A percentile compares a stretch with the other conserved stretches of the same genome.
phyloP scores from a whole-genome alignment of 2,797 vertebrate genomes.

The Eidolon dupreanum region DNA sequence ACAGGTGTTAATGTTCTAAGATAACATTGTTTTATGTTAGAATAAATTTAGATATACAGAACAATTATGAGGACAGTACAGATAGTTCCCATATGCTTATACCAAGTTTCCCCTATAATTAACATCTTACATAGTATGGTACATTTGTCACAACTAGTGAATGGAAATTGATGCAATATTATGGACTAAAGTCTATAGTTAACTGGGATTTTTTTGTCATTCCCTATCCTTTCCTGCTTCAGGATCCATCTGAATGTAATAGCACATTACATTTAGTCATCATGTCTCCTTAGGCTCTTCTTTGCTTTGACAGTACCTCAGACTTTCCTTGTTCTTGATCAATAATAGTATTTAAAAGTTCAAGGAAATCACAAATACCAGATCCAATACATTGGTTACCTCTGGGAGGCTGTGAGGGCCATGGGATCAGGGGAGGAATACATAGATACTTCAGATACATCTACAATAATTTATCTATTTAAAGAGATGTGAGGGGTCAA shows the following conservation, averaged over 20 bases:
- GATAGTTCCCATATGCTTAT: background rate
- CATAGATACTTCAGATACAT: background rate
- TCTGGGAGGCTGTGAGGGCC: background rate
- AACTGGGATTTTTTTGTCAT: background rate
- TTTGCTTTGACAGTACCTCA: background rate
- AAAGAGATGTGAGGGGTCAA: background rate
- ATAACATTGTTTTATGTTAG: background rate
- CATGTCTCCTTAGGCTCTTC: background rate
- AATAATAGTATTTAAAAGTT: background rate
- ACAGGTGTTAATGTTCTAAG: background rate
- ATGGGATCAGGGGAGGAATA: background rate
- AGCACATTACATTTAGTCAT: background rate
- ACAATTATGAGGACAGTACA: background rate
- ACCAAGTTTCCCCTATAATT: background rate
- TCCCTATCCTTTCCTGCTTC: background rate
- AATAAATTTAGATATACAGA: conserved; percentile 1
- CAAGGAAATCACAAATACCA: background rate
- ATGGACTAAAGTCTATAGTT: background rate
- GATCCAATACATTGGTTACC: background rate
- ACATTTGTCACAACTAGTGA: background rate
- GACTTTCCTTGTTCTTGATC: background rate
- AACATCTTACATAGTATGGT: background rate
- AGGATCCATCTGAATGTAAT: background rate
- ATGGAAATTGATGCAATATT: background rate
- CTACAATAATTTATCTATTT: background rate